A percentile compares a stretch with the other conserved stretches of the same genome.
phyloP scores from a whole-genome alignment of 2,888 invertebrate genomes.

The Isotomurus palustris region DNA sequence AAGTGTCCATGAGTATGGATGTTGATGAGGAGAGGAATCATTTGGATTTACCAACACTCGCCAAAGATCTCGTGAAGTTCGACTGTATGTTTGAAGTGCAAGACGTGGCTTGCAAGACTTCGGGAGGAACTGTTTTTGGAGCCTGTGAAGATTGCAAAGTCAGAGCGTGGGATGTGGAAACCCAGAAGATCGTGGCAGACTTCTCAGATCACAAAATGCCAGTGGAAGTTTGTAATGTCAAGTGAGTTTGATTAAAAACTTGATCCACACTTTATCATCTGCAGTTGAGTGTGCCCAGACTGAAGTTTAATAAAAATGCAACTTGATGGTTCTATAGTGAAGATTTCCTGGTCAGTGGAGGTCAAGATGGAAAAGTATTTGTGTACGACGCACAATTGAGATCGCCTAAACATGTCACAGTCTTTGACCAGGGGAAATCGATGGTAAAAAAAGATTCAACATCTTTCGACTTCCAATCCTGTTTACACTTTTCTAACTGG shows the following conservation, averaged over 20 bases:
- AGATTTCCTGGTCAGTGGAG: slow-evolving; percentile 35
- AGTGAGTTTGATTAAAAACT: too few relatives aligned
- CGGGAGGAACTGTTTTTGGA: slow-evolving; percentile 22
- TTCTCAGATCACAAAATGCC: slow-evolving; percentile 20
- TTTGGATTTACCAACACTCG: slow-evolving; percentile 9
- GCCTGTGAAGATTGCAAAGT: slow-evolving; percentile 38
- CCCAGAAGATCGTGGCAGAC: slow-evolving; percentile 23
- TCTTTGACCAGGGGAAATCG: slow-evolving; percentile 28
- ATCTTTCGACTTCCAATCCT: not conserved
- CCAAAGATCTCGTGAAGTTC: too few relatives aligned
- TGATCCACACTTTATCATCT: too few relatives aligned
- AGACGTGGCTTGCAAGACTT: slow-evolving; percentile 24
- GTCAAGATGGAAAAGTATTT: slow-evolving; percentile 36
- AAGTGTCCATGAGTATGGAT: not conserved
- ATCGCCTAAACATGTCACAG: slow-evolving; percentile 24
- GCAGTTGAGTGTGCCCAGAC: too few relatives aligned
- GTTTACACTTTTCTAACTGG: not conserved
- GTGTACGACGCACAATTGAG: slow-evolving; percentile 34
- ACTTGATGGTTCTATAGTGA: slow-evolving; percentile 16
- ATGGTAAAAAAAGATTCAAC: slow-evolving; percentile 17
- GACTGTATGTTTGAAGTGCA: slow-evolving; percentile 33
- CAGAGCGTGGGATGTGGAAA: slow-evolving; percentile 34
- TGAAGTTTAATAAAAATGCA: not conserved
- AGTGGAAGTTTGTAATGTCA: slow-evolving; percentile 35
- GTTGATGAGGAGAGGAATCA: too few relatives aligned